phyloP scores from a whole-genome alignment of 2,888 invertebrate genomes.

The Nephrotoma appendiculata region DNA sequence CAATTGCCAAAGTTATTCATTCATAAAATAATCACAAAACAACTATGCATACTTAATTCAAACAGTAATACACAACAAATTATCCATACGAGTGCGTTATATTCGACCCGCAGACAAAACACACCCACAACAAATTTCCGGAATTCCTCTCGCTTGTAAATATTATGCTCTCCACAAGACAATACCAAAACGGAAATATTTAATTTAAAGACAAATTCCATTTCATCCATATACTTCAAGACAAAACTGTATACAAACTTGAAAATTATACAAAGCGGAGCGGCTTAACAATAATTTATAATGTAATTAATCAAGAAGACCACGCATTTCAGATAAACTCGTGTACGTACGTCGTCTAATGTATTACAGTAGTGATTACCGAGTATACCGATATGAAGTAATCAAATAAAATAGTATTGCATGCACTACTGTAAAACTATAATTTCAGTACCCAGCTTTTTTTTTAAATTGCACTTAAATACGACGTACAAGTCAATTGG shows the following conservation, averaged over 20 bases:
- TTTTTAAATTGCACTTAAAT: neutral
- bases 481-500: neutral
- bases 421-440: neutral
- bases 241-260: neutral
- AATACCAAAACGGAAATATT: neutral
- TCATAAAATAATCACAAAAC: no score
- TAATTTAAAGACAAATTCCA: neutral
- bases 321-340: neutral
- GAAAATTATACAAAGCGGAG: neutral
- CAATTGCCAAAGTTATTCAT: no score
- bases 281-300: neutral
- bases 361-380: no score
- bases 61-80: neutral
- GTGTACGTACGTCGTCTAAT: neutral
- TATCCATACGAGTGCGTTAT: neutral
- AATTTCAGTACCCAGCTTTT: neutral
- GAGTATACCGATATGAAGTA: neutral
- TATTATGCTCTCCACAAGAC: neutral
- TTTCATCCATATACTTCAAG: neutral
- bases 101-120: neutral
- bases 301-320: neutral
- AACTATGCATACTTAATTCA: neutral
- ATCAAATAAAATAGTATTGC: neutral
- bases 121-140: neutral
- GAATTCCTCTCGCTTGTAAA: neutral